Conservation (phyloP, 2,888 invertebrate species). For the Nephrotoma guestfalica region DNA sequence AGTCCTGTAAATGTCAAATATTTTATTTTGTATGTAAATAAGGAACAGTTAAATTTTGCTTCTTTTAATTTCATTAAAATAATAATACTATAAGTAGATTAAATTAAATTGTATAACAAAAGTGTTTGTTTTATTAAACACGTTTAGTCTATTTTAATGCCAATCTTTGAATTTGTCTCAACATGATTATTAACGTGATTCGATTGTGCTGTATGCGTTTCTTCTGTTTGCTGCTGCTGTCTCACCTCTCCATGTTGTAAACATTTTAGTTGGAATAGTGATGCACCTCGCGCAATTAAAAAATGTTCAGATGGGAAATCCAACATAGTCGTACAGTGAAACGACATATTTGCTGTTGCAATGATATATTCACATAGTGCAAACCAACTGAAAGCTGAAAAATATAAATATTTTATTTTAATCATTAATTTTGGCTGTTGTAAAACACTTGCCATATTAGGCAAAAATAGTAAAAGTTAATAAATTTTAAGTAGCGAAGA, state of each 20-base stretch:
- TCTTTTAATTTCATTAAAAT: neutral
- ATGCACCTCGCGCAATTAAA: constrained; percentile 48
- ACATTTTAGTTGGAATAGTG: constrained; percentile 21
- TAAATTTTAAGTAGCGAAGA: too few species aligned
- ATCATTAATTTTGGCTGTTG: too few species aligned
- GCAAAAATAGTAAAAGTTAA: too few species aligned
- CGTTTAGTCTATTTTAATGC: neutral
- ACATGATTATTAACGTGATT: neutral
- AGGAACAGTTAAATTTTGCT: neutral
- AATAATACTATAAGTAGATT: neutral
- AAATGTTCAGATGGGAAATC: constrained; percentile 76
- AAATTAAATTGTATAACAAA: neutral
- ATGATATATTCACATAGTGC: constrained; percentile 86
- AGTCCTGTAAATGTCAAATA: neutral
- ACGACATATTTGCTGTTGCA: constrained; percentile 84
- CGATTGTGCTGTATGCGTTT: neutral
- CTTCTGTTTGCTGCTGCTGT: neutral
- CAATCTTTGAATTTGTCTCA: neutral
- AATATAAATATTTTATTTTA: constrained; percentile 7
- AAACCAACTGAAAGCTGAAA: constrained; percentile 88
- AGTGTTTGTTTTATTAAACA: neutral
- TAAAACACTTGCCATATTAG: too few species aligned
- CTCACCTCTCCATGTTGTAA: neutral
- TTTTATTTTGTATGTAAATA: neutral
- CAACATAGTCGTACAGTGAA: constrained; percentile 73